Base-by-base conservation (phyloP, 1,140 invertebrate genomes). In the Heliconius melpomene region DNA sequence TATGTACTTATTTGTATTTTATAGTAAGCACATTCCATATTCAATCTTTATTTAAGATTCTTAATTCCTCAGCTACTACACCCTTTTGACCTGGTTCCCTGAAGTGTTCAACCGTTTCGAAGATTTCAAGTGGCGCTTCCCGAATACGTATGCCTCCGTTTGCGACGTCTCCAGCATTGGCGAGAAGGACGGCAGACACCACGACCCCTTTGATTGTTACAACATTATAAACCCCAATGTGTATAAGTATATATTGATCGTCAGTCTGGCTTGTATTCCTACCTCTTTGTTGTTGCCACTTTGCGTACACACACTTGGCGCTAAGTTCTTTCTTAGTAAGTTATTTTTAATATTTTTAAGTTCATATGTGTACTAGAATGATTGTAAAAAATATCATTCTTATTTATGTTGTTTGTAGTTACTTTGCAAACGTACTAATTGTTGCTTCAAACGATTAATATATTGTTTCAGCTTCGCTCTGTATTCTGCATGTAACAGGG, bases 71-170 rank as follows among this genome's bases (percentile, higher is more conserved):
- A 97, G 97, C 85, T 97, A 97, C 88, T 97, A 97, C 89, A 97
- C 97, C 2, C 93, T 97, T 3, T 97, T 97, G 97, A 96, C 97
- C 79, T 98, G 97, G 97, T 97, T 98, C 90, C 97, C 97, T 11
- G 97, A 97, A 88, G 92, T 98, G 83, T 97, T 97, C 92, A 95
- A 96, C 89, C 96, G 97, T 79, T 97, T 97, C 87, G 96, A 97
- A 84, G 95, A 96, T 72, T 97, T 96, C 87, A 96, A 97, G 84
- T 86, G 92, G n/a, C 84, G 90, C 0, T 94, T 96, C 95, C 96
- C 96, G 1, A 96, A 95, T 46, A 90, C 95, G 72, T 94, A 94
- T 2, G 96, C 96, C 0, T 96, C 96, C 1, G 96, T 97, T 9
- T 97, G 97, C 87, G 96, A 97, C 83, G 97, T 97, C 1, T 97